Percentiles rank a stretch among this genome's conserved stretches.
These are phyloP conservation scores for Drosophila tanythrix DNA, from an alignment of 2,888 invertebrate genomes.

Conservation along the genomic window DNA sequence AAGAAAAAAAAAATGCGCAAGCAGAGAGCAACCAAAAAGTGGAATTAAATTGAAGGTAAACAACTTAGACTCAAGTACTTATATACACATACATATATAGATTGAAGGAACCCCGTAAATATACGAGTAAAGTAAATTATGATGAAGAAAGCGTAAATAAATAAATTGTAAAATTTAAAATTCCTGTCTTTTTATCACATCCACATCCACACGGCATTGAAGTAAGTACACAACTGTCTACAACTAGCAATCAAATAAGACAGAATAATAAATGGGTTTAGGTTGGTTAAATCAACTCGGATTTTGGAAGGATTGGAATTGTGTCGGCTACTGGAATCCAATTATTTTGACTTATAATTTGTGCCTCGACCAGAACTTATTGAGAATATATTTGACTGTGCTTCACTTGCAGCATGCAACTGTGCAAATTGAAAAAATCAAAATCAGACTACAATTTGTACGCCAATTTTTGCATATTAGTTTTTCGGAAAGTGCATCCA, in stretches of 20 bases:
- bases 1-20: conserved; percentile 30
- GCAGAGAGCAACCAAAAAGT: conserved; percentile 58
- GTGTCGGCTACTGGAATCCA: background rate
- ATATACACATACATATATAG: conserved; percentile 48
- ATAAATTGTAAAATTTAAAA: conserved; percentile 64
- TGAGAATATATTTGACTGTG: conserved; percentile 5
- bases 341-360: conserved; percentile 1
- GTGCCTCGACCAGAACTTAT: conserved; percentile 3
- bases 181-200: background rate
- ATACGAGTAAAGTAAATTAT: conserved; percentile 61
- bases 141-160: conserved; percentile 63
- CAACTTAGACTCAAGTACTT: conserved; percentile 76
- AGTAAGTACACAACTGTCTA: background rate
- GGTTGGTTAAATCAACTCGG: background rate
- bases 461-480: conserved; percentile 53
- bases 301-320: background rate
- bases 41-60: conserved; percentile 62
- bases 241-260: background rate
- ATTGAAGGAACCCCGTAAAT: conserved; percentile 49
- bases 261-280: background rate
- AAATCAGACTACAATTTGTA: conserved; percentile 24
- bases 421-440: conserved; percentile 32
- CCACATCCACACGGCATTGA: background rate
- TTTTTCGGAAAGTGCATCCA: conserved; percentile 23
- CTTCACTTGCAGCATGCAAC: conserved; percentile 15